Evolutionary conservation across 2,888 invertebrate genomes (phyloP).

Genomic region (Byasa hedistus): DNA sequence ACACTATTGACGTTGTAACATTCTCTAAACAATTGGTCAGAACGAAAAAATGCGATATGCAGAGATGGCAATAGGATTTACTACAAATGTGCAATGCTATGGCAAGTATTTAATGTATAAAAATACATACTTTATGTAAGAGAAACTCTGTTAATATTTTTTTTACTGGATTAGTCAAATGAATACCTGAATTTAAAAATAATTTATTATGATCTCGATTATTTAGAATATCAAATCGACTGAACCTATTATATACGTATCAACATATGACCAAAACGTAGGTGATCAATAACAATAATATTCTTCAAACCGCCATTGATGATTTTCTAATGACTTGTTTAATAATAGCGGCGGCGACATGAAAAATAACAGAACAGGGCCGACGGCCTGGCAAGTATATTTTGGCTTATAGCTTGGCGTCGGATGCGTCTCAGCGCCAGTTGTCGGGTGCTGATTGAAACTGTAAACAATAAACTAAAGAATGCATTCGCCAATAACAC

Average conservation of each 20-base stretch:
- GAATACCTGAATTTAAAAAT: background rate
- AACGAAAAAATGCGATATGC: too few relatives aligned
- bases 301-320: constrained; percentile 8
- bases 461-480: constrained; percentile 26
- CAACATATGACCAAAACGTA: background rate
- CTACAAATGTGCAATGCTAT: too few relatives aligned
- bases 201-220: background rate
- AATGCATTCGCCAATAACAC: constrained; percentile 13
- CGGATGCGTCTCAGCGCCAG: constrained; percentile 10
- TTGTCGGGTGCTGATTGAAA: constrained; percentile 30
- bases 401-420: constrained; percentile 20
- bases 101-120: too few relatives aligned
- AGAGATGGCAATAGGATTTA: too few relatives aligned
- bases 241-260: background rate
- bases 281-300: background rate
- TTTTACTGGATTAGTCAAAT: background rate
- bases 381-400: constrained; percentile 9
- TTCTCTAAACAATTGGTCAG: too few relatives aligned
- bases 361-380: constrained; percentile 11
- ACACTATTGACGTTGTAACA: too few relatives aligned
- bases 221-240: background rate
- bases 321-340: constrained; percentile 23
- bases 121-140: too few relatives aligned
- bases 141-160: too few relatives aligned
- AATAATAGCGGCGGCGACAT: constrained; percentile 17